Base-by-base conservation (phyloP, 2,797 vertebrate genomes). In the Saxicola maurus region DNA sequence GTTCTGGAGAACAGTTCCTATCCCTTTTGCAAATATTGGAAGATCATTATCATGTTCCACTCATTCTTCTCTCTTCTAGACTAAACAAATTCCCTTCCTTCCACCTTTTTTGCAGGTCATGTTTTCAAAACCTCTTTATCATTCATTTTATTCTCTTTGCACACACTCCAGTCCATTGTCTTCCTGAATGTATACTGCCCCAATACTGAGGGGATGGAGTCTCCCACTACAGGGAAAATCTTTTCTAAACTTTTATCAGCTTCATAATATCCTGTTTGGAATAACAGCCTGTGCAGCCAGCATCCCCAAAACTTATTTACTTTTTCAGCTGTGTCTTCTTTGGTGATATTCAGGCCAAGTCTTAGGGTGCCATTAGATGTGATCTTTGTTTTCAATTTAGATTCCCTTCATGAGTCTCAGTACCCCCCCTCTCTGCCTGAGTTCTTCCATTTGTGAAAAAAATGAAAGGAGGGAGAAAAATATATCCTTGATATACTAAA, bases 11-110 rank as follows among this genome's bases (percentile, higher is more conserved):
- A 66, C 17, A 78, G 87, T 76, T 35, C 38, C 82, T 80, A 74
- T 80, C 72, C 78, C 33, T 84, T 77, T 77, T 75, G 84, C 73
- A 90, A 92, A 75, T 89, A 72, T 2, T 78, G 79, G 86, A 68
- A 92, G 89, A 87, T 62, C 65, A 61, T 86, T 78, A 83, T 73
- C 59, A 4, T 83, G 82, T 83, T 87, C 89, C 79, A 49, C 35
- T 92, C 74, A 91, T 92, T 95, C 86, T 90, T 94, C 60, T 73
- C 40, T 66, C 76, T 81, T 82, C 51, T 90, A 93, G 85, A 90
- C 91, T 89, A 95, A 91, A 93, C 93, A 94, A 85, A 72, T 77
- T 80, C 81, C 77, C 73, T 95, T 95, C 90, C 88, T 94, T 94
- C 88, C 92, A 91, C 79, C 73, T 90, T 78, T 87, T 53, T 75